phyloP scores from a whole-genome alignment of 2,113 vertebrate genomes.

The Cathartes aura region DNA sequence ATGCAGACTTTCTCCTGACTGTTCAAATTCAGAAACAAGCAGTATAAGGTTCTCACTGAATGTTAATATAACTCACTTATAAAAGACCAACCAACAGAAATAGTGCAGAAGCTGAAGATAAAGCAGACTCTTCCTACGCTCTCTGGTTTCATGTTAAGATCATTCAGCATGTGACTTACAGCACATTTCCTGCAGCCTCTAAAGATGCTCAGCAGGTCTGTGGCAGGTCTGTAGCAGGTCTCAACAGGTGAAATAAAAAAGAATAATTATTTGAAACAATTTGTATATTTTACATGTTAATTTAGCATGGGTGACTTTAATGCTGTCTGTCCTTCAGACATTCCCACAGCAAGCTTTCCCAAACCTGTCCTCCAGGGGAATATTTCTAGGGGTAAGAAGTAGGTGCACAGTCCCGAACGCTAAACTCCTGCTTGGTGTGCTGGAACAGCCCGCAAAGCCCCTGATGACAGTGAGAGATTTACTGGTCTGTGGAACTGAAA shows the following conservation, averaged over 20 bases:
- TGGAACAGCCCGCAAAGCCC: not conserved
- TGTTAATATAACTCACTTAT: not conserved
- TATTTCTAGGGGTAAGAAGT: not conserved
- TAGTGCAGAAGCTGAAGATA: not conserved
- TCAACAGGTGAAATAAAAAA: not conserved
- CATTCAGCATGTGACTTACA: not conserved
- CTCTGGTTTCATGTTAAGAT: not conserved
- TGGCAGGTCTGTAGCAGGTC: not conserved
- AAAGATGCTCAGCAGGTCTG: not conserved
- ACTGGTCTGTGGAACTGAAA: not conserved
- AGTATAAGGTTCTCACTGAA: not conserved
- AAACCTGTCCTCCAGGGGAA: not conserved
- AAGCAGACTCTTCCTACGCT: not conserved
- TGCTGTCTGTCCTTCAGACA: not conserved
- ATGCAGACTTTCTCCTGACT: not conserved
- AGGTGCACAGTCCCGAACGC: rapidly evolving
- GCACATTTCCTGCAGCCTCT: not conserved
- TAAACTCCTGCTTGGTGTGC: not conserved
- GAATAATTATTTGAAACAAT: not conserved
- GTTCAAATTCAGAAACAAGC: not conserved
- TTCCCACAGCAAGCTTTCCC: not conserved
- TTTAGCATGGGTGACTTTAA: not conserved
- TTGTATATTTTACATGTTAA: not conserved
- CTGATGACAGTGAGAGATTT: not conserved
- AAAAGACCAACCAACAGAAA: not conserved